Percentiles rank a stretch among this genome's conserved stretches.
These are phyloP conservation scores for Sylvietta virens DNA, from an alignment of 2,113 vertebrate genomes.

Conservation along the genomic window DNA sequence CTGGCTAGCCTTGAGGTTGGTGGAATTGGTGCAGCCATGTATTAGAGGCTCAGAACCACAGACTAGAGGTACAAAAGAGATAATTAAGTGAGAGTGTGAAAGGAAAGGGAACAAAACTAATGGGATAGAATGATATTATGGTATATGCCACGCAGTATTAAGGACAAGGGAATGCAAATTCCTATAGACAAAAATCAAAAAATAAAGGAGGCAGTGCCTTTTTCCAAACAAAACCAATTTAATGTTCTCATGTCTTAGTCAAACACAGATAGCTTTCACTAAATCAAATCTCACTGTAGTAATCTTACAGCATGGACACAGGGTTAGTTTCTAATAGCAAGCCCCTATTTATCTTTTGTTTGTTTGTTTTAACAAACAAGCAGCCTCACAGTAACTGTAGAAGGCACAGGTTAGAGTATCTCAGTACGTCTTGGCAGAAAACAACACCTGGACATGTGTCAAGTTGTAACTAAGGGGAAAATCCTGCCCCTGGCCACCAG, in stretches of 20 bases:
- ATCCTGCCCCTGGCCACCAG: not conserved
- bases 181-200: conserved; percentile 24
- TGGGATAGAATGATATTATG: conserved; percentile 57
- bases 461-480: not conserved
- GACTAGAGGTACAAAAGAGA: conserved; percentile 65
- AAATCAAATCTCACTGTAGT: conserved; percentile 7
- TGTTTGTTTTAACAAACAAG: not conserved
- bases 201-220: not conserved
- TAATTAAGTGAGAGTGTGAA: conserved; percentile 67
- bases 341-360: not conserved
- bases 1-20: conserved; percentile 70
- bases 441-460: not conserved
- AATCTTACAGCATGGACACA: not conserved
- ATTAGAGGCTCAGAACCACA: conserved; percentile 61
- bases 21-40: conserved; percentile 64
- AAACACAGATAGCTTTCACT: not conserved
- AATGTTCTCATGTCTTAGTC: not conserved
- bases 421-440: not conserved
- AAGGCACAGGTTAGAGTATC: not conserved
- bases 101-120: conserved; percentile 66
- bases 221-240: conserved; percentile 48
- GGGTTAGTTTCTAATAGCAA: not conserved
- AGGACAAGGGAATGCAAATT: conserved; percentile 57
- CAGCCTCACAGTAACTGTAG: not conserved
- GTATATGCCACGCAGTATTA: conserved; percentile 43